Conservation (phyloP, 2,888 invertebrate genomes). For the Meganola albula region DNA sequence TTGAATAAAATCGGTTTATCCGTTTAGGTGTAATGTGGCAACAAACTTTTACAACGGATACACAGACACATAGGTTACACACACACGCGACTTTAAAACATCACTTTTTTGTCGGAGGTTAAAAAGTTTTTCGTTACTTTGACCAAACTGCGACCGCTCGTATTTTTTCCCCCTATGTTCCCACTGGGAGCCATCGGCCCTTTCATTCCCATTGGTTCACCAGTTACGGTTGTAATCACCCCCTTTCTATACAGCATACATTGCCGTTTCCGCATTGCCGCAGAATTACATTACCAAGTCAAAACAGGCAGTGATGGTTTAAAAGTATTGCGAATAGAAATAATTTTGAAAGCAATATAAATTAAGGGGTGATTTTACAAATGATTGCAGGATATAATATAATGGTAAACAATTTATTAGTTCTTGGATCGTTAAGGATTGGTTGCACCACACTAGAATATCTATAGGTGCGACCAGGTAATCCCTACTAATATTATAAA, state of each 20-base stretch:
- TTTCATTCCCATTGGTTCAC: slow-evolving; percentile 16
- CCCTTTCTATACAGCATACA: slow-evolving; percentile 8
- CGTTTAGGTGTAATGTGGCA: too few species aligned
- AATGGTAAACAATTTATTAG: slow-evolving; percentile 32
- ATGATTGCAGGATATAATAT: slow-evolving; percentile 23
- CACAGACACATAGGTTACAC: too few species aligned
- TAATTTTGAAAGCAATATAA: slow-evolving; percentile 15
- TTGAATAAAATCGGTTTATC: too few species aligned
- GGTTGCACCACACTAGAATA: too few species aligned
- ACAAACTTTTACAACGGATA: too few species aligned
- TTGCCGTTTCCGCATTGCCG: slow-evolving; percentile 1
- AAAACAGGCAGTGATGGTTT: slow-evolving; percentile 4
- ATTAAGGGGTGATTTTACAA: slow-evolving; percentile 33
- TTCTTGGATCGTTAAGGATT: slow-evolving; percentile 22
- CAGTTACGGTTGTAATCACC: slow-evolving; percentile 3
- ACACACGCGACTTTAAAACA: too few species aligned
- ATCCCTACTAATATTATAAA: too few species aligned
- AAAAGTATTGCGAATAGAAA: slow-evolving; percentile 3
- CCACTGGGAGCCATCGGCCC: slow-evolving; percentile 15
- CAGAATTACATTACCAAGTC: not conserved
- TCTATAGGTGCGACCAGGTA: too few species aligned
- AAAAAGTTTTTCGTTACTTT: too few species aligned
- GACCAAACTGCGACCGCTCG: not conserved
- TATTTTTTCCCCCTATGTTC: slow-evolving; percentile 9
- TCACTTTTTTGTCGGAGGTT: too few species aligned